A percentile compares a stretch with the other conserved stretches of the same genome.
Conservation (phyloP, 2,113 vertebrate species). For the Aythya baeri region DNA sequence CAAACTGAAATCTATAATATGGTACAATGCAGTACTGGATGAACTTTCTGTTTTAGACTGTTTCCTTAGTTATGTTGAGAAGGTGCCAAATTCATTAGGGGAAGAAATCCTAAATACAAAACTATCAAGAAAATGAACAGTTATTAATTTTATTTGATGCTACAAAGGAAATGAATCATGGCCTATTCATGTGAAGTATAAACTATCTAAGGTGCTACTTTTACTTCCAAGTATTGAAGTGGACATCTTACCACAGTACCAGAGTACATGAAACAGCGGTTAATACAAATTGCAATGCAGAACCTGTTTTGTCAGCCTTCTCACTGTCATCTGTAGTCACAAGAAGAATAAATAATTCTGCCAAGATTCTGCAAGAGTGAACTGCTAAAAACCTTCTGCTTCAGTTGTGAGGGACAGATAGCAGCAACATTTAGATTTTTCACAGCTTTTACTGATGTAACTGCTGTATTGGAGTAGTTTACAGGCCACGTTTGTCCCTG, state of each 20-base stretch:
- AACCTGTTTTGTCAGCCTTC: background rate
- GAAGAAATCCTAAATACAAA: background rate
- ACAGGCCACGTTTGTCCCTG: background rate
- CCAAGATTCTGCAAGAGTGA: background rate
- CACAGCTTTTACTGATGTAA: background rate
- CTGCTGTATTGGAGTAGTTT: background rate
- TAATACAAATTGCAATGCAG: background rate
- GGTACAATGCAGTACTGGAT: background rate
- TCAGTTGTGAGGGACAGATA: background rate
- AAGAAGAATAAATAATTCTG: background rate
- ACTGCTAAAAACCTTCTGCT: background rate
- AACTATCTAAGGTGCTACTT: background rate
- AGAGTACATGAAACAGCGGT: background rate
- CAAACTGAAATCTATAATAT: background rate
- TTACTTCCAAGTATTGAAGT: background rate
- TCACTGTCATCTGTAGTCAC: background rate
- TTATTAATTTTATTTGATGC: background rate
- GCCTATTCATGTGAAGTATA: background rate
- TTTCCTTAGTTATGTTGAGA: slow-evolving; percentile 4
- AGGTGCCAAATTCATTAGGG: background rate
- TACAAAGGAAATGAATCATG: background rate
- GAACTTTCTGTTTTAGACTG: slow-evolving; percentile 30
- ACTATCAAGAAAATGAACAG: background rate
- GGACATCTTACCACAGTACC: background rate
- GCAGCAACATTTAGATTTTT: background rate